Evolutionary conservation across 2,797 vertebrate species (phyloP).

Genomic region (Gadopsis marmoratus): DNA sequence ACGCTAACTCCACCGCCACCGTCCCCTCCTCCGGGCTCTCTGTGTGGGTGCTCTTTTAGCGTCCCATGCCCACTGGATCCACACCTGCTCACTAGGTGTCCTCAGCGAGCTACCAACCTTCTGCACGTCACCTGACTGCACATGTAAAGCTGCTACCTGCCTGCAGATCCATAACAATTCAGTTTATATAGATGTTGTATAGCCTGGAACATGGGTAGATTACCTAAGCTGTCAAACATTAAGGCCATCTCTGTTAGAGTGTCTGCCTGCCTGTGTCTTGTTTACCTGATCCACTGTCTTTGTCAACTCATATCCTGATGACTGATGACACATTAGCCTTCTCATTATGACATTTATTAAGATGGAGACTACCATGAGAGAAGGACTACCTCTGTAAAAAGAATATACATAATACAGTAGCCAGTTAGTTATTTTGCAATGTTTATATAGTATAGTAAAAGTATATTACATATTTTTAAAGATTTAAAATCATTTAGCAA

Average conservation of each 20-base stretch:
- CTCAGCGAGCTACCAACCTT: neutral
- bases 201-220: neutral
- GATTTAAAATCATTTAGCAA: neutral
- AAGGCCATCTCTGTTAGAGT: neutral
- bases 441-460: neutral
- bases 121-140: neutral
- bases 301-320: neutral
- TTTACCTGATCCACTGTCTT: no score
- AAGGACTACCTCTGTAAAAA: neutral
- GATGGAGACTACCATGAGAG: neutral
- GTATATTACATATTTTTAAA: neutral
- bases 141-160: neutral
- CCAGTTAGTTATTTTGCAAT: neutral
- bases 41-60: neutral
- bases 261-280: neutral
- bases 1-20: neutral
- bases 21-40: neutral
- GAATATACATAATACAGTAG: neutral
- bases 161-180: neutral
- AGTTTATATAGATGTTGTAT: neutral
- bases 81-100: constrained; percentile 4
- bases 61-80: neutral
- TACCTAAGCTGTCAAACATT: neutral
- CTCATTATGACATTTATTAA: neutral
- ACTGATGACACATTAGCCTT: neutral